Percentiles rank a stretch among this genome's conserved stretches.
Evolutionary conservation across 2,888 invertebrate species (phyloP).

Genomic region (Allophyes oxyacanthae): DNA sequence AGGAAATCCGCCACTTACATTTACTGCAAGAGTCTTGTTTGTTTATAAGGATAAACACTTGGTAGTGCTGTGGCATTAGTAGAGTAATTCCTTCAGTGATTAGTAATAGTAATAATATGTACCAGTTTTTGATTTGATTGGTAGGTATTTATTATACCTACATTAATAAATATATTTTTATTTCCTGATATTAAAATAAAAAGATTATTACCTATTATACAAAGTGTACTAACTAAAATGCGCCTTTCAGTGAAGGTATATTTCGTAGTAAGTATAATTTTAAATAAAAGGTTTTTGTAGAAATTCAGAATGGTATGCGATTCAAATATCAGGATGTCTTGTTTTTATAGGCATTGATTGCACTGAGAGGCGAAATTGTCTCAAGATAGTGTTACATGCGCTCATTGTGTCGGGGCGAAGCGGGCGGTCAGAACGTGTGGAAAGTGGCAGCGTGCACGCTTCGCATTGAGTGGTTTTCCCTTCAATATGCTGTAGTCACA

Average conservation of each 20-base stretch:
- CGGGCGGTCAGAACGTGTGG: slow-evolving; percentile 23
- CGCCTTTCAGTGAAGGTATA: too few relatives aligned
- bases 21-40: slow-evolving; percentile 36
- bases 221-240: too few relatives aligned
- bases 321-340: too few relatives aligned
- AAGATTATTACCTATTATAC: too few relatives aligned
- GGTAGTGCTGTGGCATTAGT: slow-evolving; percentile 5
- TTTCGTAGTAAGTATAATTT: too few relatives aligned
- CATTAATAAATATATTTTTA: too few relatives aligned
- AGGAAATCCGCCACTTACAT: slow-evolving; percentile 50
- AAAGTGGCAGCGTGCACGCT: slow-evolving; percentile 52
- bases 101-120: neutral
- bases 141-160: too few relatives aligned
- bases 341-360: neutral
- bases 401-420: slow-evolving; percentile 6
- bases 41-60: slow-evolving; percentile 32
- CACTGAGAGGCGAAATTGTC: neutral
- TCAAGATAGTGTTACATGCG: slow-evolving; percentile 3
- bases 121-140: neutral
- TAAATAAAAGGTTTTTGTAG: too few relatives aligned
- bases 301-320: too few relatives aligned
- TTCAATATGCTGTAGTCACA: slow-evolving; percentile 70
- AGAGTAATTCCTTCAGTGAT: slow-evolving; percentile 7
- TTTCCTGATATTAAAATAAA: too few relatives aligned
- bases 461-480: slow-evolving; percentile 76